phyloP scores from a whole-genome alignment of 37 sponge, comb jelly and placozoan species.

The Diacarnus erythraeanus region DNA sequence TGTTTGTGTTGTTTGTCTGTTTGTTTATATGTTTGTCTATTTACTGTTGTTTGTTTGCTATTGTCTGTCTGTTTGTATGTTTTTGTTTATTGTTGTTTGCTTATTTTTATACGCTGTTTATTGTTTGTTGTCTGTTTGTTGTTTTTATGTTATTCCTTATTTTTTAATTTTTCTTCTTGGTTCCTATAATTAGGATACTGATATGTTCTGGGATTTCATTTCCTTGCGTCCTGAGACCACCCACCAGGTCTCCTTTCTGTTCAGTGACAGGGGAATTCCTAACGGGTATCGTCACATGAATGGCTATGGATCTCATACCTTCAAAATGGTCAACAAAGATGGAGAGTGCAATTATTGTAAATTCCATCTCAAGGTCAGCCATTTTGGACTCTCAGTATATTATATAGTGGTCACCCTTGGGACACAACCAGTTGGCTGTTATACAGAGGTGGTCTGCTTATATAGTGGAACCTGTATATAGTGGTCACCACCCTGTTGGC shows the following conservation, averaged over 20 bases:
- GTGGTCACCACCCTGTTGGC: no score
- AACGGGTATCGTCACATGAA: conserved; percentile 87
- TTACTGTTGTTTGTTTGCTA: background rate
- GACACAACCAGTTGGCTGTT: no score
- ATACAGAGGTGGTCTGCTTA: no score
- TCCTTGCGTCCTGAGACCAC: conserved; percentile 84
- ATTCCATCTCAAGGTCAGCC: conserved; percentile 82
- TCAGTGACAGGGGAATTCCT: conserved; percentile 88
- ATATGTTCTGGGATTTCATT: conserved; percentile 95
- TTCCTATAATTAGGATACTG: conserved; percentile 51
- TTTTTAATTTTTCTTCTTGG: background rate
- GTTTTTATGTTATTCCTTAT: background rate
- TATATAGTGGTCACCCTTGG: no score
- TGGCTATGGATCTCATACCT: conserved; percentile 89
- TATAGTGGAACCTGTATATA: no score
- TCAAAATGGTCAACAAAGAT: conserved; percentile 78
- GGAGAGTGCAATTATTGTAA: conserved; percentile 78
- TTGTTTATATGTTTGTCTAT: background rate
- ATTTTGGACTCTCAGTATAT: no score
- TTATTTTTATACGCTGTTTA: background rate
- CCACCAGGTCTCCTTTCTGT: conserved; percentile 86
- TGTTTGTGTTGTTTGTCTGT: background rate
- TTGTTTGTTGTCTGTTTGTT: background rate
- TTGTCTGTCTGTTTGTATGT: background rate
- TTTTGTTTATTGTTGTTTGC: background rate